Evolutionary conservation across 1,140 invertebrate genomes (phyloP).

Genomic region (Caenorhabditis briggsae): DNA sequence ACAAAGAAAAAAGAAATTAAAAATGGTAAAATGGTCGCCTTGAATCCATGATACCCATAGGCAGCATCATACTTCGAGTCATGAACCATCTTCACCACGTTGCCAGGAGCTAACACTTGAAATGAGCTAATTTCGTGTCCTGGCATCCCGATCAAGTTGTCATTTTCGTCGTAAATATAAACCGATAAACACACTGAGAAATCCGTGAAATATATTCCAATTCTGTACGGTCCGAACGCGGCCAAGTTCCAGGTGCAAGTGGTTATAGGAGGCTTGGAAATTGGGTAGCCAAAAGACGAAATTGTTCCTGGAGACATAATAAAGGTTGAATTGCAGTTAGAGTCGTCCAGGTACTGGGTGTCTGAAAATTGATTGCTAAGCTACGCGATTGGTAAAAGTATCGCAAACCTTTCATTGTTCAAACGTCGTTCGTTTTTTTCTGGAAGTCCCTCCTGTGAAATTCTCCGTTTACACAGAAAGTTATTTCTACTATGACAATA

Average conservation of each 20-base stretch:
- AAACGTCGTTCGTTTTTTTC: too few species aligned
- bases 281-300: neutral
- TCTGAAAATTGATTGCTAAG: neutral
- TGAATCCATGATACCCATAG: slow-evolving; percentile 13
- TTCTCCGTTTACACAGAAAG: too few species aligned
- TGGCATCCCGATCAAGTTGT: neutral
- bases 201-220: neutral
- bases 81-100: neutral
- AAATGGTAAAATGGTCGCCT: neutral
- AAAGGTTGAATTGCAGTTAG: slow-evolving; percentile 9
- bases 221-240: neutral
- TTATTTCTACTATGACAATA: too few species aligned
- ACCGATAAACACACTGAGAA: neutral
- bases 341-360: neutral
- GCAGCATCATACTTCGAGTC: neutral
- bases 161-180: neutral
- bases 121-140: neutral
- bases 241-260: neutral
- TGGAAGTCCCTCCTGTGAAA: too few species aligned
- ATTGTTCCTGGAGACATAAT: slow-evolving; percentile 4
- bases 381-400: neutral
- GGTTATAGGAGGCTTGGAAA: neutral
- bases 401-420: neutral
- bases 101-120: neutral
- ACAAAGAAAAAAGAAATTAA: neutral